These are phyloP conservation scores for Porites cylindrica DNA, from an alignment of 92 coral and sea anemone genomes.

Conservation along the genomic window DNA sequence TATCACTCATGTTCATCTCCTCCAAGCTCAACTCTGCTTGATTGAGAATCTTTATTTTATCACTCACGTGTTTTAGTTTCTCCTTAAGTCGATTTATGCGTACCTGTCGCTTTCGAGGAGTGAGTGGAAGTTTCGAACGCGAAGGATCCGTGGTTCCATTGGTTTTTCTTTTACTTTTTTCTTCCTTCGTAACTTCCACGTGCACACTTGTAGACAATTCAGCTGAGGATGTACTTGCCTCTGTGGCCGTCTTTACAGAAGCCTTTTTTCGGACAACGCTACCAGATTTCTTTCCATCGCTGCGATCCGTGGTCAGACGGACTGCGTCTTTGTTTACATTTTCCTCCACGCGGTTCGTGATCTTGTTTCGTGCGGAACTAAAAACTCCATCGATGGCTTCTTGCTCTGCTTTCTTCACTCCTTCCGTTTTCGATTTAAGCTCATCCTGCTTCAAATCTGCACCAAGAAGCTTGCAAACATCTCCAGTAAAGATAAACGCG, in stretches of 20 bases:
- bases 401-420: not conserved
- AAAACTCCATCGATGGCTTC: not conserved
- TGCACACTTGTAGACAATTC: constrained; percentile 15
- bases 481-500: constrained; percentile 75
- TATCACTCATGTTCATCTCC: constrained; percentile 88
- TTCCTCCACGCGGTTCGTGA: constrained; percentile 46
- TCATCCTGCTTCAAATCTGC: not conserved
- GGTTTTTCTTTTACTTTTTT: constrained; percentile 6
- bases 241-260: not conserved
- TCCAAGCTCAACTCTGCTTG: constrained; percentile 90
- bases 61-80: constrained; percentile 65
- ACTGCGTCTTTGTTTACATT: constrained; percentile 52
- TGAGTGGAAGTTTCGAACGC: not conserved
- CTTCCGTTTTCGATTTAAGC: not conserved
- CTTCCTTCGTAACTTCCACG: constrained; percentile 19
- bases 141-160: not conserved
- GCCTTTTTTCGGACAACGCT: not conserved
- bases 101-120: constrained; percentile 68
- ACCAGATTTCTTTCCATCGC: not conserved
- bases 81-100: constrained; percentile 60
- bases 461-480: constrained; percentile 47
- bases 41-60: constrained; percentile 81
- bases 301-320: constrained; percentile 7
- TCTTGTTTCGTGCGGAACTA: not conserved
- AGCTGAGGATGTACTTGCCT: constrained; percentile 13